Evolutionary conservation across 2,797 vertebrate genomes (phyloP).

Genomic region (Catostomus latipinnis): DNA sequence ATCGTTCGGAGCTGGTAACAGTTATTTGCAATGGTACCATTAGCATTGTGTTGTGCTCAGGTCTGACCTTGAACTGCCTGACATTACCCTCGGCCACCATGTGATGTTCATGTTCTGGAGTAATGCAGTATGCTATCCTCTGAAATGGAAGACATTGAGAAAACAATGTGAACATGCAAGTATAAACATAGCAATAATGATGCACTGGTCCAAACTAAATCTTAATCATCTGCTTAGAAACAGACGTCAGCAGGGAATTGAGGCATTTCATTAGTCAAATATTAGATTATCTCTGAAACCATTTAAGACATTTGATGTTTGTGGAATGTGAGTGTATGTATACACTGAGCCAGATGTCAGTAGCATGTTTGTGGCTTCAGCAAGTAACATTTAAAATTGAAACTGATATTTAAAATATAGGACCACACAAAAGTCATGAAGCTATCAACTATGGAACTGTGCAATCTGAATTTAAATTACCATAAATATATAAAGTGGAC

Average conservation of each 20-base stretch:
- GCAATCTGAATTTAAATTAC: too few species aligned
- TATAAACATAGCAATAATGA: conserved; percentile 22
- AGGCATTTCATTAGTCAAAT: conserved; percentile 11
- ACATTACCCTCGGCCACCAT: conserved; percentile 90
- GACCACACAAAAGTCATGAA: conserved; percentile 3
- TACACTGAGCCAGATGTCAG: conserved; percentile 15
- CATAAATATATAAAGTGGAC: too few species aligned
- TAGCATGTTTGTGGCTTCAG: conserved; percentile 18
- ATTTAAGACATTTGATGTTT: conserved; percentile 1
- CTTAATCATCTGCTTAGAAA: conserved; percentile 1
- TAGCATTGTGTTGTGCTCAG: not conserved
- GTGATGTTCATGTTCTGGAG: conserved; percentile 93
- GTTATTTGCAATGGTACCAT: not conserved
- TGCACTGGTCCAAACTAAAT: conserved; percentile 4
- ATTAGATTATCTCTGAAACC: conserved; percentile 23
- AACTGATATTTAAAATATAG: not conserved
- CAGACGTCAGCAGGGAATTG: conserved; percentile 3
- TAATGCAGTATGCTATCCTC: conserved; percentile 96
- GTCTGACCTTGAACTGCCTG: conserved; percentile 91
- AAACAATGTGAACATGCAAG: conserved; percentile 6
- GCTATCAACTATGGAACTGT: too few species aligned
- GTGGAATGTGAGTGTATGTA: not conserved
- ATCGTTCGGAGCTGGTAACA: too few species aligned
- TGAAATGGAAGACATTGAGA: conserved; percentile 67
- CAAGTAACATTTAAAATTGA: conserved; percentile 10